Base-by-base conservation (phyloP, 2,888 invertebrate genomes). In the Coelopa pilipes region DNA sequence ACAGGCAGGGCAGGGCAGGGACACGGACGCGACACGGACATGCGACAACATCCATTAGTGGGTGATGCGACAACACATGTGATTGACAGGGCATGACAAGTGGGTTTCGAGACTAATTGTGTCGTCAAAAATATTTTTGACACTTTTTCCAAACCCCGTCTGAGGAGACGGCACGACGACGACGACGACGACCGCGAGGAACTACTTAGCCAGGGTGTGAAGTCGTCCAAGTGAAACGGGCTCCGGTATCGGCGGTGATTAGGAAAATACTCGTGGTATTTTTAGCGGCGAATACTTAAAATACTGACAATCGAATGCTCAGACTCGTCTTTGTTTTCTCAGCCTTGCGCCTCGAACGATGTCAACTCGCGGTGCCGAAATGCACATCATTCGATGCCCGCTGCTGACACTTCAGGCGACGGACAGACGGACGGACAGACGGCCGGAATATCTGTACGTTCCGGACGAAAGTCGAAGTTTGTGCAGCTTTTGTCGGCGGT, bases 41-140 rank as follows among this genome's bases (percentile, higher is more conserved):
- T 75, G 73, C 74, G 77, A 72, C 78, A 75, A 75, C 68, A 77
- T 79, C 79, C 80, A 80, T 80, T 80, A 80, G 79, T 76, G 72
- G 65, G 62, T 77, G 59, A 70, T 75, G 78, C 74, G 80, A 76
- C 78, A 79, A 76, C 75, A 70, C 65, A 67, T 76, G 75, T 73
- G 77, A 77, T 79, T 79, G 80, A 79, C 79, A 79, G 73, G 75
- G 72, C 75, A 78, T 79, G 80, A 79, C 80, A 79, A 76, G 77
- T 74, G 72, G 76, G 74, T 78, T 77, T 74, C 72, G 67, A 74
- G 76, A 78, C 79, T 77, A 79, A 79, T 78, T 79, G 78, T 78
- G 77, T 78, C 75, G 70, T 78, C 77, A 78, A 76, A 34, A 73
- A 73, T 34, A 74, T 73, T 21, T 72, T 76, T 76, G 77, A 77